phyloP scores from a whole-genome alignment of 2,797 vertebrate species.

The Pantherophis vulpinus region DNA sequence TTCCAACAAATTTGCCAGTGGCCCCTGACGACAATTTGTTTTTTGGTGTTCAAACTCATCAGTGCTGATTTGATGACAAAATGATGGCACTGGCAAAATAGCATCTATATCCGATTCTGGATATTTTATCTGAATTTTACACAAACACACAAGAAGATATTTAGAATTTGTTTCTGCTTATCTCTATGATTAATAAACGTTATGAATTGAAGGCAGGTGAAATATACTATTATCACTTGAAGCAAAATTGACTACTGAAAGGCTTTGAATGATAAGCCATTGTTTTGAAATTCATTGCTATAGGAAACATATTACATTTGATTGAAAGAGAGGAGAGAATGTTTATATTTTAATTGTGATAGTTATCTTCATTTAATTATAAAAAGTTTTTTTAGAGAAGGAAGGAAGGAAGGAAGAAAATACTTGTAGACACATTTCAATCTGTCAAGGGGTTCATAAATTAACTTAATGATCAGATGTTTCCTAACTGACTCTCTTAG shows the following conservation, averaged over 20 bases:
- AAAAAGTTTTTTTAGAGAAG: not conserved
- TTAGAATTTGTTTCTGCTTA: not conserved
- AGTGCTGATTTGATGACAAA: slow-evolving; percentile 81
- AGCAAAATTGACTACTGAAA: not conserved
- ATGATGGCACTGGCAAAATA: slow-evolving; percentile 75
- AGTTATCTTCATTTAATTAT: not conserved
- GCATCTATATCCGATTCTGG: slow-evolving; percentile 82
- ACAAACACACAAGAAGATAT: not conserved
- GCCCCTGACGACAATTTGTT: slow-evolving; percentile 77
- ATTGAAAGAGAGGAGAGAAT: not conserved
- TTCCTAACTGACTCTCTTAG: not conserved
- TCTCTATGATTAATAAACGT: not conserved
- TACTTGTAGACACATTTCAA: not conserved
- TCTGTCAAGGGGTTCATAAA: not conserved
- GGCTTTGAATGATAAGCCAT: not conserved
- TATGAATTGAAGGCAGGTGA: not conserved
- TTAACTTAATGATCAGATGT: not conserved
- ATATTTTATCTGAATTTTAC: slow-evolving; percentile 84
- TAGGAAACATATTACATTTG: not conserved
- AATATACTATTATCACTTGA: not conserved
- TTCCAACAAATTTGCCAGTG: slow-evolving; percentile 83
- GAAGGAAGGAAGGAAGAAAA: not conserved
- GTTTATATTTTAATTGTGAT: not conserved
- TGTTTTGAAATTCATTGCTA: not conserved
- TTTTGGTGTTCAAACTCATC: slow-evolving; percentile 85